These are phyloP conservation scores for Xestia ashworthii DNA, from an alignment of 2,888 invertebrate genomes.

Conservation along the genomic window DNA sequence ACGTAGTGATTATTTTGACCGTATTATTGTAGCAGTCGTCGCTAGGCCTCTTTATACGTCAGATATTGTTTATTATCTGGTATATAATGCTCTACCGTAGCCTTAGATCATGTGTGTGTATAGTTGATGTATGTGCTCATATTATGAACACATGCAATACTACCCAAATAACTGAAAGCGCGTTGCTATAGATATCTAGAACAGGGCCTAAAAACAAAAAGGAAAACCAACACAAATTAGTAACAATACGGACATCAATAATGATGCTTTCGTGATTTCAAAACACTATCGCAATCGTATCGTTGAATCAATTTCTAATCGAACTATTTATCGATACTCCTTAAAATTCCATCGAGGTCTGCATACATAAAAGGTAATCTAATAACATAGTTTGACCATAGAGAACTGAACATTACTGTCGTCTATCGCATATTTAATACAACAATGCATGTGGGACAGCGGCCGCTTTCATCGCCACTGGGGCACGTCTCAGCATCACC, in stretches of 20 bases:
- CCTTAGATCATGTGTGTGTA: not conserved
- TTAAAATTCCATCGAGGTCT: slow-evolving; percentile 68
- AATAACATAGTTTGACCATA: slow-evolving; percentile 73
- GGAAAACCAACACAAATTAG: slow-evolving; percentile 1
- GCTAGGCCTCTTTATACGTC: not conserved
- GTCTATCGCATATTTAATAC: slow-evolving; percentile 69
- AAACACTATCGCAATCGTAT: slow-evolving; percentile 33
- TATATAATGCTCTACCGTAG: not conserved
- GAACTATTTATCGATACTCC: slow-evolving; percentile 55
- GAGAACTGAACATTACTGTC: slow-evolving; percentile 64
- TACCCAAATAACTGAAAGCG: too few species aligned
- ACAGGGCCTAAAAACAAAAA: not conserved
- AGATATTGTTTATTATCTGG: not conserved
- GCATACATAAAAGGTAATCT: slow-evolving; percentile 69
- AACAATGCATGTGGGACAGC: slow-evolving; percentile 76
- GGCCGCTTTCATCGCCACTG: slow-evolving; percentile 75
- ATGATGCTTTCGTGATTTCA: slow-evolving; percentile 26
- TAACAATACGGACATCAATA: slow-evolving; percentile 7
- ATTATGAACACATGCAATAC: not conserved
- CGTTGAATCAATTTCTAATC: slow-evolving; percentile 65
- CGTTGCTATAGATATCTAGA: not conserved
- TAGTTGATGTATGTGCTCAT: not conserved
- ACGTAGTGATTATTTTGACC: slow-evolving; percentile 5
- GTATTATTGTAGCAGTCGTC: not conserved
- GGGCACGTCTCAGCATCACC: slow-evolving; percentile 68